A percentile compares a stretch with the other conserved stretches of the same genome.
phyloP scores from a whole-genome alignment of 2,888 invertebrate genomes.

The Cephus rjabovi region DNA sequence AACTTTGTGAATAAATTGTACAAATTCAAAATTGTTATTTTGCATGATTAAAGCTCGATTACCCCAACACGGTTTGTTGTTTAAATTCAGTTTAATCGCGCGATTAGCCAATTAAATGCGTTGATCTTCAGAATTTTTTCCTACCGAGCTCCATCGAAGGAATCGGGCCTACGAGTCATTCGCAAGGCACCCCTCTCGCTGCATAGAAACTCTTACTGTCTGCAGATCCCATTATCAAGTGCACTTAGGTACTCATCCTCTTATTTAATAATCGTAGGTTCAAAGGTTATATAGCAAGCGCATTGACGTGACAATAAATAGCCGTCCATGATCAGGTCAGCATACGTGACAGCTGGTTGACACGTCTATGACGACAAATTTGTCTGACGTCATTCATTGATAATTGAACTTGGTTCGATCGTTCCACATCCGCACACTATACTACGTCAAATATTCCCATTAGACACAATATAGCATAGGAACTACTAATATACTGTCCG shows the following conservation, averaged over 20 bases:
- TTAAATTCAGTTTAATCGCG: neutral
- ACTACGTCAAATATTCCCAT: neutral
- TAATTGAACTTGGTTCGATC: constrained; percentile 14
- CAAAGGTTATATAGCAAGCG: neutral
- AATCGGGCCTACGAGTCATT: neutral
- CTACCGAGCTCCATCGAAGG: neutral
- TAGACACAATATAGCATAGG: neutral
- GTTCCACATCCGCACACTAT: neutral
- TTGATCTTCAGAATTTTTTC: neutral
- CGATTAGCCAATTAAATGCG: too few relatives aligned
- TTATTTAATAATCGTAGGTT: neutral
- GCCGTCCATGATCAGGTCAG: neutral
- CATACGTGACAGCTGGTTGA: neutral
- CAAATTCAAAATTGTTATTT: too few relatives aligned
- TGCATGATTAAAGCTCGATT: too few relatives aligned
- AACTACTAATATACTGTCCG: neutral
- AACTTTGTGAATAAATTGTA: too few relatives aligned
- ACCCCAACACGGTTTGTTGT: neutral
- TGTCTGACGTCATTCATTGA: constrained; percentile 19
- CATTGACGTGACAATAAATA: neutral
- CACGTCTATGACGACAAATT: neutral
- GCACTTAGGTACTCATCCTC: neutral
- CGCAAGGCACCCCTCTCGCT: neutral
- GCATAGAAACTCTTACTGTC: neutral
- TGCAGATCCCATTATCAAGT: neutral